phyloP scores from a whole-genome alignment of 2,888 invertebrate genomes.

The Cotesia congregata region DNA sequence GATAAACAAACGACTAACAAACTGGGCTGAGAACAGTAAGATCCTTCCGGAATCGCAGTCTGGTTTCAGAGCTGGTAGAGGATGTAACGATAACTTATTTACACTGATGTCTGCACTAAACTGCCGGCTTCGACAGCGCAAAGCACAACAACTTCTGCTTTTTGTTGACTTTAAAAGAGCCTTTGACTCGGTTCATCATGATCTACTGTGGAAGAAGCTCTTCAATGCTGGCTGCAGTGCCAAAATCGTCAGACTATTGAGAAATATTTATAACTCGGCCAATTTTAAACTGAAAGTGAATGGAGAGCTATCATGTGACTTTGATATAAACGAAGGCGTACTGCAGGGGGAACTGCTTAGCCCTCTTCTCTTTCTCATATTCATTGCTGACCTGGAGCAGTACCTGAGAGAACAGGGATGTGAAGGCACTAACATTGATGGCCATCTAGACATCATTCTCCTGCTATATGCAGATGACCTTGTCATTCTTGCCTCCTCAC shows the following conservation, averaged over 20 bases:
- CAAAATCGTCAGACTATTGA: conserved; percentile 28
- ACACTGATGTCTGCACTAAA: conserved; percentile 21
- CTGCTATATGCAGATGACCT: conserved; percentile 41
- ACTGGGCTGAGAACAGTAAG: conserved; percentile 38
- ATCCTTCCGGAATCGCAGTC: conserved; percentile 40
- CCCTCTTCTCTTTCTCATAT: conserved; percentile 41
- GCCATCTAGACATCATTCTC: conserved; percentile 19
- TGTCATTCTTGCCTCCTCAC: conserved; percentile 25
- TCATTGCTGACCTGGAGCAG: conserved; percentile 34
- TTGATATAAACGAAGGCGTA: conserved; percentile 29
- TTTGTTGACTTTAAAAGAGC: conserved; percentile 46
- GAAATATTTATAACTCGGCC: conserved; percentile 28
- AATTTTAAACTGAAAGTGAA: conserved; percentile 39
- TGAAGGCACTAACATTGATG: conserved; percentile 36
- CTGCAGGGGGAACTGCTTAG: conserved; percentile 21
- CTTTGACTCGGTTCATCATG: conserved; percentile 39
- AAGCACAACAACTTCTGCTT: conserved; percentile 16
- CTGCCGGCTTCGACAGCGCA: no score
- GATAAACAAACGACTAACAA: conserved; percentile 24
- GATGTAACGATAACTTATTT: conserved; percentile 30
- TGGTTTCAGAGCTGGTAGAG: conserved; percentile 18
- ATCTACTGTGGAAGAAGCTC: conserved; percentile 37
- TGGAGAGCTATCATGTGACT: conserved; percentile 39
- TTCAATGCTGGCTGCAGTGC: conserved; percentile 25
- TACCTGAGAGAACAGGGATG: conserved; percentile 31